phyloP scores from a whole-genome alignment of 2,888 invertebrate genomes.

The Enoplolaimus lenunculus region DNA sequence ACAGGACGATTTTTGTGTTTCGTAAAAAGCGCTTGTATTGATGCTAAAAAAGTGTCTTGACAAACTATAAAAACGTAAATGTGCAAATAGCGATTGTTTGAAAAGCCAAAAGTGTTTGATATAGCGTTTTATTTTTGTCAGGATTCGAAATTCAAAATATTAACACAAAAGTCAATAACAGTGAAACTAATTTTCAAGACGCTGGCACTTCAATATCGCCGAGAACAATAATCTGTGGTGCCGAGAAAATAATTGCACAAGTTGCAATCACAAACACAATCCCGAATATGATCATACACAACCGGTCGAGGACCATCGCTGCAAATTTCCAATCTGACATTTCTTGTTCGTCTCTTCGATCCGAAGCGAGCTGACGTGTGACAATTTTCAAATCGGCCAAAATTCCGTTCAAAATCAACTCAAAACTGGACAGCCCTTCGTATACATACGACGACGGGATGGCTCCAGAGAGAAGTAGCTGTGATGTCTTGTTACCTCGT shows the following conservation, averaged over 20 bases:
- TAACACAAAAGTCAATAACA: too few relatives aligned
- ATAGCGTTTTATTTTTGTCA: too few relatives aligned
- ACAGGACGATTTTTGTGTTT: too few relatives aligned
- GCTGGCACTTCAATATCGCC: neutral
- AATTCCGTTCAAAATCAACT: neutral
- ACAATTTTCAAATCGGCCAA: neutral
- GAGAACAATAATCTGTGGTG: conserved; percentile 14
- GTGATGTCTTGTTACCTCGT: neutral
- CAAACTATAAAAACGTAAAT: too few relatives aligned
- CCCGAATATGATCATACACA: conserved; percentile 23
- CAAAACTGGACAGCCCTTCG: neutral
- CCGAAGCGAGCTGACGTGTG: neutral
- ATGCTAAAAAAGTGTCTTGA: too few relatives aligned
- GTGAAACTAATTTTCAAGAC: too few relatives aligned
- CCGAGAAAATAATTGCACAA: conserved; percentile 23
- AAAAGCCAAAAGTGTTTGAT: too few relatives aligned
- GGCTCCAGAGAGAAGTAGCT: neutral
- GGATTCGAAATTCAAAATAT: too few relatives aligned
- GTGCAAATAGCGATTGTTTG: too few relatives aligned
- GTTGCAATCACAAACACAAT: conserved; percentile 23
- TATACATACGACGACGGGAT: neutral
- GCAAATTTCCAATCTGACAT: conserved; percentile 20
- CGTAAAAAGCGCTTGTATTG: too few relatives aligned
- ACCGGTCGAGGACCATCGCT: conserved; percentile 23
- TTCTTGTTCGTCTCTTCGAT: neutral